phyloP scores from a whole-genome alignment of 1,140 invertebrate species.

The Microplitis mediator region DNA sequence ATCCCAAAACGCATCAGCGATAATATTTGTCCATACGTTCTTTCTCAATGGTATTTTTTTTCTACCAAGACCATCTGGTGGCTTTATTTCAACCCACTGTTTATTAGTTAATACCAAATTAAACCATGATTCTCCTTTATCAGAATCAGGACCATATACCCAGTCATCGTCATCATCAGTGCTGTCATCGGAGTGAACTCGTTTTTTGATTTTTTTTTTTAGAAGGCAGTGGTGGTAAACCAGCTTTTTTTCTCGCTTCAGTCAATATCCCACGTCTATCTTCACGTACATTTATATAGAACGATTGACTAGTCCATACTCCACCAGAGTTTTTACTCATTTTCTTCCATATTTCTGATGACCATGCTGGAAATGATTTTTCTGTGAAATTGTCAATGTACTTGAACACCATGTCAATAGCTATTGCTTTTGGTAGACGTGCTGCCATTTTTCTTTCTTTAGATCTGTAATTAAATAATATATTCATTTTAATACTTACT shows the following conservation, averaged over 20 bases:
- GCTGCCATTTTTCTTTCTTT: too few relatives aligned
- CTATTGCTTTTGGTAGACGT: too few relatives aligned
- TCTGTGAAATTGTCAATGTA: too few relatives aligned
- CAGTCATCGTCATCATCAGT: neutral
- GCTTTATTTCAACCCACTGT: constrained; percentile 16
- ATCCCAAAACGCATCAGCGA: neutral
- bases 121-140: neutral
- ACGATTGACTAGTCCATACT: neutral
- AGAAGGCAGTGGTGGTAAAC: neutral
- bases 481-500: too few relatives aligned
- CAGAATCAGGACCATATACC: neutral
- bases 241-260: neutral
- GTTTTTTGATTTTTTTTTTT: too few relatives aligned
- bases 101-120: constrained; percentile 11
- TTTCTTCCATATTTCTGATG: constrained; percentile 6
- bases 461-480: too few relatives aligned
- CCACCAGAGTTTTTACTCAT: neutral
- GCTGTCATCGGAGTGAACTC: too few relatives aligned
- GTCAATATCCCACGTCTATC: constrained; percentile 6
- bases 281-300: constrained; percentile 3
- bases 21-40: constrained; percentile 16
- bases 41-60: neutral
- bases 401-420: too few relatives aligned
- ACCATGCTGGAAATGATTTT: neutral
- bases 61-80: neutral